Base-by-base conservation (phyloP, 2,797 vertebrate genomes). In the Adelosebastes latens region DNA sequence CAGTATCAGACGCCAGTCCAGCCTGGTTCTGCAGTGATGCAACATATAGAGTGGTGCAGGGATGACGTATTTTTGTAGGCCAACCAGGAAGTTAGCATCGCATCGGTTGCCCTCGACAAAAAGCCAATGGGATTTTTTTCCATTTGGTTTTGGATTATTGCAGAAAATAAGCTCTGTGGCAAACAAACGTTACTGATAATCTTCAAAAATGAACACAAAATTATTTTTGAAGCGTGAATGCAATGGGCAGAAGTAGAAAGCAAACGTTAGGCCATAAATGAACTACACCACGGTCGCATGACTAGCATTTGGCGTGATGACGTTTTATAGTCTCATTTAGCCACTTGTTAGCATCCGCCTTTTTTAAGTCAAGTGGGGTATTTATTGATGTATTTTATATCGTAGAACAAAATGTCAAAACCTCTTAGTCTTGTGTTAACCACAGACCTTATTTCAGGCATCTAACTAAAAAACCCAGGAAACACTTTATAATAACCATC, bases 1-100 rank as follows among this genome's bases (percentile, higher is more conserved):
- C 85, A 79, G 83, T 70, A 83, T 84, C 86, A 91, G 87, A 86
- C 18, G 78, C 83, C 80, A 82, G 82, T 82, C 80, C 80, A 82
- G 85, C 82, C 88, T 71, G 80, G 79, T 88, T 75, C 83, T 90
- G 83, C 77, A 81, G 32, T 75, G 73, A 87, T 61, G 75, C 87
- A 77, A 79, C 88, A 78, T 36, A 25, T 42, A 64, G 36, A 64
- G 32, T 11, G 63, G 36, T 65, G 63, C 63, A 65, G 63, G 36
- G 24, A 25, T 18, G 36, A 46, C 61, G 4, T 2, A 2, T 14
- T n/a, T 36, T 39, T 24, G 34, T 24, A 24, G 32, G 8, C 36
- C 1, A 18, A 64, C n/a, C 32, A 7, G 32, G 61, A 63, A 36
- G 61, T 25, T 39, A 39, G 12, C 62, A 10, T 65, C 9, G 5